Conservation (phyloP, 2,797 vertebrate genomes). For the Galagoides demidoff region DNA sequence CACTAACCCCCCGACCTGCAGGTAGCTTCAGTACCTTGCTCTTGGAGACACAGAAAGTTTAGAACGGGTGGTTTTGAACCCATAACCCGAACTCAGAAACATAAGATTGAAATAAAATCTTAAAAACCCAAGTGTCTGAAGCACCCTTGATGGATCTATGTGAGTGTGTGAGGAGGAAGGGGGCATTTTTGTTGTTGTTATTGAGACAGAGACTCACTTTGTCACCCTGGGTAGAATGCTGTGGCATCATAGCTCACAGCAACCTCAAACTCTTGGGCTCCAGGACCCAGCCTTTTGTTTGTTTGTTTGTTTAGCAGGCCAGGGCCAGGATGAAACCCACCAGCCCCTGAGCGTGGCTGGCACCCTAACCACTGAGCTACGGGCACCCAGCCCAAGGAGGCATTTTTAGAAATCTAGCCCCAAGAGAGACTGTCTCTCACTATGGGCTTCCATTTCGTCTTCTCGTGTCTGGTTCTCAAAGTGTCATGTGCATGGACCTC, state of each 20-base stretch:
- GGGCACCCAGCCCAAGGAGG: neutral
- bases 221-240: too few relatives aligned
- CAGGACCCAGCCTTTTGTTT: too few relatives aligned
- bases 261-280: too few relatives aligned
- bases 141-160: neutral
- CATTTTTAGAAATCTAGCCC: neutral
- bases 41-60: neutral
- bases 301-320: too few relatives aligned
- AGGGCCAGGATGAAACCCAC: too few relatives aligned
- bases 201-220: too few relatives aligned
- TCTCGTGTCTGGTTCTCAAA: neutral
- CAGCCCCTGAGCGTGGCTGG: too few relatives aligned
- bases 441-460: neutral
- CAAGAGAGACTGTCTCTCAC: neutral
- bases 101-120: neutral
- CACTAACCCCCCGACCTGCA: neutral
- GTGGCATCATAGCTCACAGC: too few relatives aligned
- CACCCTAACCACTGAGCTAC: too few relatives aligned
- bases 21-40: neutral
- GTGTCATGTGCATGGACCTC: neutral
- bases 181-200: neutral
- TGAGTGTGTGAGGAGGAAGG: neutral
- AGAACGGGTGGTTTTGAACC: neutral
- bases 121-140: neutral
- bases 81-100: neutral